Evolutionary conservation across 2,888 invertebrate species (phyloP).

Genomic region (Monochamus alternatus): DNA sequence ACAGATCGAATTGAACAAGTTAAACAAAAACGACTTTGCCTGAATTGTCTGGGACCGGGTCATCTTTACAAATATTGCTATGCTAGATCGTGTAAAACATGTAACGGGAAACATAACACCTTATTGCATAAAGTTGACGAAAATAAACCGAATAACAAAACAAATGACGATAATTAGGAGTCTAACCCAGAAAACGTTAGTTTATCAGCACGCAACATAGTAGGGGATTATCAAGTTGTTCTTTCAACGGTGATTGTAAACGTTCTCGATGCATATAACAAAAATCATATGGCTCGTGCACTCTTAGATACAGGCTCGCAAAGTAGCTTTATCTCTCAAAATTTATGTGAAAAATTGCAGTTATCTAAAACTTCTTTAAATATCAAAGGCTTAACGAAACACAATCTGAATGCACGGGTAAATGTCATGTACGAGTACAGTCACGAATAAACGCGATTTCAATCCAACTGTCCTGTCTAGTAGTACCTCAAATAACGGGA

Average conservation of each 20-base stretch:
- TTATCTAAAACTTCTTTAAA: not conserved
- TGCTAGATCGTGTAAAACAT: too few relatives aligned
- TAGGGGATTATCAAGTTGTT: conserved; percentile 28
- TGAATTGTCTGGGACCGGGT: too few relatives aligned
- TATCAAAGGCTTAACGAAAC: conserved; percentile 39
- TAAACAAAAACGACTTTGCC: too few relatives aligned
- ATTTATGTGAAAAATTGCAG: conserved; percentile 12
- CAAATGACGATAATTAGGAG: too few relatives aligned
- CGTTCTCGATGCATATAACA: conserved; percentile 33
- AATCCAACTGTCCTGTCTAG: conserved; percentile 30
- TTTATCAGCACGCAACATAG: not conserved
- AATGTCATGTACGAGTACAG: conserved; percentile 2
- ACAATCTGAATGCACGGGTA: conserved; percentile 17
- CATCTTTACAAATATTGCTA: too few relatives aligned
- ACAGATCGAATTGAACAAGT: too few relatives aligned
- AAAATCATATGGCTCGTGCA: conserved; percentile 22
- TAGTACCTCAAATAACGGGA: conserved; percentile 42
- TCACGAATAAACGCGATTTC: conserved; percentile 29
- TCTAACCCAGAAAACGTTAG: too few relatives aligned
- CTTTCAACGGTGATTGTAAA: conserved; percentile 27
- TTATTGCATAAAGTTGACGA: too few relatives aligned
- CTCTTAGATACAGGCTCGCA: conserved; percentile 35
- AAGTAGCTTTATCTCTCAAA: conserved; percentile 31
- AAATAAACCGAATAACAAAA: too few relatives aligned
- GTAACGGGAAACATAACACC: too few relatives aligned